Percentiles rank a stretch among this genome's conserved stretches.
phyloP scores from a whole-genome alignment of 2,888 invertebrate species.

The Amblyjoppa fuscipennis region DNA sequence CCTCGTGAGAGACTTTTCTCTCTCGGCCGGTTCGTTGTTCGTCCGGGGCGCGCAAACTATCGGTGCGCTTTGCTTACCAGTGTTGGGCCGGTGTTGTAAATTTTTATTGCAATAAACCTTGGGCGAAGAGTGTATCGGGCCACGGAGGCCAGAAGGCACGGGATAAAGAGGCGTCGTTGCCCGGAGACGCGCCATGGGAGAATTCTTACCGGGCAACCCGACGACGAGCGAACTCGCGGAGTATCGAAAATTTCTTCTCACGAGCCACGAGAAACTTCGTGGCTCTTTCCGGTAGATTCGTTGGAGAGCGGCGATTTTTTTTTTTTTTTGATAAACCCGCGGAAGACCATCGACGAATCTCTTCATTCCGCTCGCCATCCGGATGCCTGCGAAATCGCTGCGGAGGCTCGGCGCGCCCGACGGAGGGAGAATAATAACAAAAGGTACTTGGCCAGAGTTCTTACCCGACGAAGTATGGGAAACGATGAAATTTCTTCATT shows the following conservation, averaged over 20 bases:
- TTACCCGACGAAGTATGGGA: background rate
- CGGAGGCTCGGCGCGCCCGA: conserved; percentile 3
- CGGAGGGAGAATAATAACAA: background rate
- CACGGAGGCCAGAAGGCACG: background rate
- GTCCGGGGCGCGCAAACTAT: background rate
- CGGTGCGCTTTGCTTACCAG: conserved; percentile 79
- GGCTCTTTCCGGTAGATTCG: conserved; percentile 42
- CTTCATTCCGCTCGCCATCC: conserved; percentile 40
- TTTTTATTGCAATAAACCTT: conserved; percentile 59
- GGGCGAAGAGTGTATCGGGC: background rate
- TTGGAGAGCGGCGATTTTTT: conserved; percentile 46
- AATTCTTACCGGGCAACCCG: conserved; percentile 36
- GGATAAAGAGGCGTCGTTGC: conserved; percentile 46
- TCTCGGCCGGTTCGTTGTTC: background rate
- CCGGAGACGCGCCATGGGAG: conserved; percentile 51
- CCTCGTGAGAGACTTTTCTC: background rate
- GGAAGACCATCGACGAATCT: conserved; percentile 1
- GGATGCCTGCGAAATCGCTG: conserved; percentile 46
- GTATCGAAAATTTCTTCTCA: conserved; percentile 55
- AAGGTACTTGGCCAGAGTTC: background rate
- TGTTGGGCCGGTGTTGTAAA: conserved; percentile 70
- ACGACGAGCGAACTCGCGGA: conserved; percentile 3
- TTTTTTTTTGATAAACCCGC: background rate
- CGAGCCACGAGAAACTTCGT: conserved; percentile 21
- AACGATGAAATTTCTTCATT: background rate